These are phyloP conservation scores for Luscinia megarhynchos DNA, from an alignment of 2,797 vertebrate species.

Conservation along the genomic window DNA sequence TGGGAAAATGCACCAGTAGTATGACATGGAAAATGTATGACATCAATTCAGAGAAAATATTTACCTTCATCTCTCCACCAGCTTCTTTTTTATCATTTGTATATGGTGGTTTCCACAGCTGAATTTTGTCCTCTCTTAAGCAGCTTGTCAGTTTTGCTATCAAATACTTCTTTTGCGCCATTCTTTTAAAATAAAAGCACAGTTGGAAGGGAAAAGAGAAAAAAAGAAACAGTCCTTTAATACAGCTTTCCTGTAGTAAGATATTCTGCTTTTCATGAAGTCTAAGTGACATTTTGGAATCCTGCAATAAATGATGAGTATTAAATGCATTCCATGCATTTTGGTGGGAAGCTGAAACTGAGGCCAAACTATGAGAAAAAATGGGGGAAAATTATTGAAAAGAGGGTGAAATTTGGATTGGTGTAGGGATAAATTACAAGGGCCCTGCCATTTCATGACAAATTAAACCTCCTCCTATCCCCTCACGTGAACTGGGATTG, in stretches of 20 bases:
- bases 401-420: neutral
- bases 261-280: neutral
- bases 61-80: constrained; percentile 84
- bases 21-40: neutral
- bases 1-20: neutral
- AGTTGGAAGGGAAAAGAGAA: neutral
- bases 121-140: constrained; percentile 89
- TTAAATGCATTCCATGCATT: neutral
- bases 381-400: neutral
- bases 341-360: neutral
- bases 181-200: constrained; percentile 67
- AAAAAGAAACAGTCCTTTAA: neutral
- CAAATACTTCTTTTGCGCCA: constrained; percentile 87
- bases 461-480: neutral
- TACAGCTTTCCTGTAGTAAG: neutral
- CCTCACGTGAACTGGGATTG: neutral
- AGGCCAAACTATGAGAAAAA: neutral
- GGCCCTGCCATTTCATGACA: neutral
- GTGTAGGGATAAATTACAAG: neutral
- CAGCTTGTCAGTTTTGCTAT: constrained; percentile 86
- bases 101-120: constrained; percentile 91
- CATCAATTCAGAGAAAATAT: neutral
- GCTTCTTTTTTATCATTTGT: constrained; percentile 81
- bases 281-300: neutral
- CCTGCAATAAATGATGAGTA: neutral